Conservation (phyloP, 2,797 vertebrate genomes). For the Eutrigla gurnardus region DNA sequence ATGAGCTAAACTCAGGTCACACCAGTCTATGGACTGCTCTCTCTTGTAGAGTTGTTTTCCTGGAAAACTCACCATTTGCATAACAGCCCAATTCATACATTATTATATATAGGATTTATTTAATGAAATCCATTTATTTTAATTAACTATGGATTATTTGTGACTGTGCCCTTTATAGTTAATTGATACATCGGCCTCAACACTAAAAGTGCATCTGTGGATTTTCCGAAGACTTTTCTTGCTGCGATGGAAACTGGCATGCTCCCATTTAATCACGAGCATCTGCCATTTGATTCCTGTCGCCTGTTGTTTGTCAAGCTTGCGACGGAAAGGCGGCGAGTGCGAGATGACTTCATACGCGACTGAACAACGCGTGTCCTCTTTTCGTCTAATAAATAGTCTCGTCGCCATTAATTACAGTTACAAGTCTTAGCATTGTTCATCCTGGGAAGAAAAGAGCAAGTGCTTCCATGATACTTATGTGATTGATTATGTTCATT, state of each 20-base stretch:
- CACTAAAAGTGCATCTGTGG: neutral
- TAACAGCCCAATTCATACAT: neutral
- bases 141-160: neutral
- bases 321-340: constrained; percentile 2
- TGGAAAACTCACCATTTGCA: neutral
- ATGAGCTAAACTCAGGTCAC: constrained; percentile 4
- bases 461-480: constrained; percentile 44
- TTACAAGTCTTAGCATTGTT: constrained; percentile 49
- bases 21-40: neutral
- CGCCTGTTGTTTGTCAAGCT: constrained; percentile 45
- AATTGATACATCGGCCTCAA: constrained; percentile 16
- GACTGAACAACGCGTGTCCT: constrained; percentile 26
- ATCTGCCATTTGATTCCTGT: constrained; percentile 48
- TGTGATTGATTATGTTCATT: constrained; percentile 49
- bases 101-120: neutral
- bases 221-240: constrained; percentile 14
- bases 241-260: constrained; percentile 7
- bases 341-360: constrained; percentile 36
- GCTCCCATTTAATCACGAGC: constrained; percentile 36
- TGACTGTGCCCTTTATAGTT: neutral
- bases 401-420: constrained; percentile 53
- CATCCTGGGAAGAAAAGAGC: constrained; percentile 35
- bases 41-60: constrained; percentile 4
- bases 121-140: constrained; percentile 6
- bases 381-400: constrained; percentile 41